These are phyloP conservation scores for Gymnobelideus leadbeateri DNA, from an alignment of 2,113 vertebrate genomes.

Conservation along the genomic window DNA sequence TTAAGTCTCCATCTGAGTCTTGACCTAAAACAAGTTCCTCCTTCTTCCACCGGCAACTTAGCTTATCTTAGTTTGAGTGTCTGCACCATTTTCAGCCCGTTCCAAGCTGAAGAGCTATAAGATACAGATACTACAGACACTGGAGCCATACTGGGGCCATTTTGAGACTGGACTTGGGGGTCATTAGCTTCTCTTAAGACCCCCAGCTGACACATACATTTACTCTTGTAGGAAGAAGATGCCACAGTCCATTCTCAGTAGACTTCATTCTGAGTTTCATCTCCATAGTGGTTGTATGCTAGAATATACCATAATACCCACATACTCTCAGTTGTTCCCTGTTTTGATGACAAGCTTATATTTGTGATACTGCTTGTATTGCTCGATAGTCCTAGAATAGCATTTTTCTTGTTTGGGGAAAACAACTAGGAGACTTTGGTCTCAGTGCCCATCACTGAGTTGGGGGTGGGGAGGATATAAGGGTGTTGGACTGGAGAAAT, in stretches of 20 bases:
- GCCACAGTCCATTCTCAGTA: neutral
- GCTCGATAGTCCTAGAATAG: neutral
- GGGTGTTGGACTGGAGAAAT: neutral
- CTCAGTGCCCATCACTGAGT: neutral
- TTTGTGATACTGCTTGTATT: neutral
- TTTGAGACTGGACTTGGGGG: neutral
- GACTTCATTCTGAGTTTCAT: neutral
- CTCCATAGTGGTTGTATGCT: neutral
- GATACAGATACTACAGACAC: neutral
- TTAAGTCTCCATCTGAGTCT: neutral
- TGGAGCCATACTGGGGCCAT: neutral
- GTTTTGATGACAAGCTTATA: neutral
- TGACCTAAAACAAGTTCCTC: neutral
- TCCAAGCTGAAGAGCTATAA: neutral
- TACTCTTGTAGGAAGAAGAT: neutral
- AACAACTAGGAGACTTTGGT: neutral
- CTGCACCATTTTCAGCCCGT: neutral
- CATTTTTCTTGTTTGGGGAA: neutral
- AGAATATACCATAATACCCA: neutral
- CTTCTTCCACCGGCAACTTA: neutral
- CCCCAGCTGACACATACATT: neutral
- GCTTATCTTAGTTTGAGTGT: neutral
- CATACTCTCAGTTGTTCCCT: neutral
- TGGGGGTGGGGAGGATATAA: neutral
- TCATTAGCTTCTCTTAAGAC: neutral